Percentiles rank a stretch among this genome's conserved stretches.
Conservation (phyloP, 2,797 vertebrate genomes). For the Anguilla anguilla region DNA sequence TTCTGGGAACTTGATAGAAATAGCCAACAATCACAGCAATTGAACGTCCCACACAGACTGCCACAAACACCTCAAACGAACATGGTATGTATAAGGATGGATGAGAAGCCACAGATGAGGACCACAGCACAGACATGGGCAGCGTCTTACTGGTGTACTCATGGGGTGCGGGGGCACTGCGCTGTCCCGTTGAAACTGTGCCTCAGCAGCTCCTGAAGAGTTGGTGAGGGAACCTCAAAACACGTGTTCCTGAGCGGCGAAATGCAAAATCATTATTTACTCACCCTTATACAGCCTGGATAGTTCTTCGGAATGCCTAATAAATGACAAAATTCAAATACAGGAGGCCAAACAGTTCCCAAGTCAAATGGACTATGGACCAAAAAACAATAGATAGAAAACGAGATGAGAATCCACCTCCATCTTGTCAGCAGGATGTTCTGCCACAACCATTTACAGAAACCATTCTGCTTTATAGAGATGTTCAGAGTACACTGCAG, state of each 20-base stretch:
- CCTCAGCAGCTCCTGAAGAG: constrained; percentile 45
- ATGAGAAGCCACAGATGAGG: background rate
- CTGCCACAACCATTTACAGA: background rate
- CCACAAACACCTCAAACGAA: constrained; percentile 25
- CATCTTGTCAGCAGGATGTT: background rate
- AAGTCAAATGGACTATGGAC: background rate
- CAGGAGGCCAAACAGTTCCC: no score
- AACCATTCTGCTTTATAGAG: background rate
- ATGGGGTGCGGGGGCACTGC: constrained; percentile 33
- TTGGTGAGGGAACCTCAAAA: constrained; percentile 45
- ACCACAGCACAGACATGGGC: background rate
- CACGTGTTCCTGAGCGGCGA: constrained; percentile 46
- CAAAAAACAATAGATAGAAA: background rate
- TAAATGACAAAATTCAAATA: background rate
- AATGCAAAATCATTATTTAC: constrained; percentile 4
- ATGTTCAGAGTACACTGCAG: background rate
- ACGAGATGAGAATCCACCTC: background rate
- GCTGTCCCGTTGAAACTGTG: constrained; percentile 37
- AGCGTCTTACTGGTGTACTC: constrained; percentile 33
- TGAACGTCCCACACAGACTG: background rate
- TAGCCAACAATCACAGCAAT: background rate
- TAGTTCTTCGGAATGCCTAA: no score
- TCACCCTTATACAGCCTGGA: background rate
- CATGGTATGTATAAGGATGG: constrained; percentile 10
- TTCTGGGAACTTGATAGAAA: background rate